Conservation (phyloP, 1,140 invertebrate species). For the Lasioglossum baleicum region DNA sequence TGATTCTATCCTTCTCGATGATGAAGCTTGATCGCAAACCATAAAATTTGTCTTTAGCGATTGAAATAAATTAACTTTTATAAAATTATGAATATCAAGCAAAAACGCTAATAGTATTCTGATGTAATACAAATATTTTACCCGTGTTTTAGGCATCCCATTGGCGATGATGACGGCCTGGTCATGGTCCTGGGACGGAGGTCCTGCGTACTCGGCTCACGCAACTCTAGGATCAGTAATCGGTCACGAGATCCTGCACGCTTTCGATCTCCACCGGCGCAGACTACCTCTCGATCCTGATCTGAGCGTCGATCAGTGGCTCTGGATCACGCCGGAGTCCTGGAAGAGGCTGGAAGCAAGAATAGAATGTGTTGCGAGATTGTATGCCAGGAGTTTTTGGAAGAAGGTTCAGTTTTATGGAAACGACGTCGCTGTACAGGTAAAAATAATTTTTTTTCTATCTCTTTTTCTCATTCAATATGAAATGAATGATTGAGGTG, state of each 20-base stretch:
- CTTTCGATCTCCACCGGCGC: conserved; percentile 78
- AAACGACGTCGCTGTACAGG: conserved; percentile 78
- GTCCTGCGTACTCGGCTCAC: conserved; percentile 78
- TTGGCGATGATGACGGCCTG: conserved; percentile 84
- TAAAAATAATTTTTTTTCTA: conserved; percentile 39
- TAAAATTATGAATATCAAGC: too few species aligned
- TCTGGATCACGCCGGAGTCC: conserved; percentile 83
- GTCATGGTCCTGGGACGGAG: conserved; percentile 80
- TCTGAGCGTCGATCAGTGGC: conserved; percentile 75
- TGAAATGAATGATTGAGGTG: too few species aligned
- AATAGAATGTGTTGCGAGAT: conserved; percentile 82
- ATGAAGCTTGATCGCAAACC: too few species aligned
- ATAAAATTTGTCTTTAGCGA: too few species aligned
- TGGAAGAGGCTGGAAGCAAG: conserved; percentile 81
- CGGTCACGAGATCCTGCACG: conserved; percentile 81
- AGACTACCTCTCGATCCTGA: conserved; percentile 63
- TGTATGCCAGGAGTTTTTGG: conserved; percentile 80
- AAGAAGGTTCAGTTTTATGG: conserved; percentile 78
- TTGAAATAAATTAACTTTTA: too few species aligned
- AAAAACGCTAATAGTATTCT: too few species aligned
- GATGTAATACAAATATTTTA: too few species aligned
- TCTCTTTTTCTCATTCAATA: too few species aligned
- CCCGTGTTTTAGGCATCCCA: conserved; percentile 79
- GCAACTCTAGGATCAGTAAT: conserved; percentile 80
- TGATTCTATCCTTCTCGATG: too few species aligned